Percentiles rank a stretch among this genome's conserved stretches.
phyloP scores from a whole-genome alignment of 1,140 invertebrate genomes.

The Listronotus bonariensis region DNA sequence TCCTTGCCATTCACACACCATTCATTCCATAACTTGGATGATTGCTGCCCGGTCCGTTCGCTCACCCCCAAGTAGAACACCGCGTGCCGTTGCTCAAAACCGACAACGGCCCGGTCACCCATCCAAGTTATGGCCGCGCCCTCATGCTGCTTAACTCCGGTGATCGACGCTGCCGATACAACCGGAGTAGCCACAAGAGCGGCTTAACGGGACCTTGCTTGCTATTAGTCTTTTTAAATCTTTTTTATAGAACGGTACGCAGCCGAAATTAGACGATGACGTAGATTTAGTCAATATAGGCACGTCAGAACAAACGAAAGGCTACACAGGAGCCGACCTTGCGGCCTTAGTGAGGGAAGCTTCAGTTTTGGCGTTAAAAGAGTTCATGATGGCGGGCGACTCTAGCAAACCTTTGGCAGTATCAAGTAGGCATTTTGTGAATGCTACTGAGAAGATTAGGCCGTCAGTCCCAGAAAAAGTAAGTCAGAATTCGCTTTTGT shows the following conservation, averaged over 20 bases:
- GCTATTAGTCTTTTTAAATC: too few species aligned
- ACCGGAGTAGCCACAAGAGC: too few species aligned
- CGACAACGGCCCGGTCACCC: too few species aligned
- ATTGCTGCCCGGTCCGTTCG: too few species aligned
- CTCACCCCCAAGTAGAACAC: too few species aligned
- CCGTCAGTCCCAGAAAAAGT: slow-evolving; percentile 79
- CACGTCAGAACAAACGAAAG: slow-evolving; percentile 68
- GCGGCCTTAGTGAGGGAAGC: slow-evolving; percentile 85
- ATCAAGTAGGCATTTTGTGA: slow-evolving; percentile 59
- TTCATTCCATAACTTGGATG: too few species aligned
- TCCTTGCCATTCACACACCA: too few species aligned
- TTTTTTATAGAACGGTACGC: slow-evolving; percentile 69
- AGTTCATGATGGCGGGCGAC: slow-evolving; percentile 59
- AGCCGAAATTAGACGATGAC: slow-evolving; percentile 74
- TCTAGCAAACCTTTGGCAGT: slow-evolving; percentile 53
- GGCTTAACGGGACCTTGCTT: too few species aligned
- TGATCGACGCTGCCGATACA: too few species aligned
- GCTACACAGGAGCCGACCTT: slow-evolving; percentile 92
- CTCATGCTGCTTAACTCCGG: too few species aligned
- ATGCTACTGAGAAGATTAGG: slow-evolving; percentile 74
- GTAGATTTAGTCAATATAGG: slow-evolving; percentile 75
- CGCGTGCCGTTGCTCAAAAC: too few species aligned
- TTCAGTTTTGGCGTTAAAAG: slow-evolving; percentile 74
- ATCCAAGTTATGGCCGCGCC: too few species aligned
- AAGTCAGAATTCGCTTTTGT: slow-evolving; percentile 4